These are phyloP conservation scores for Agrotis segetum DNA, from an alignment of 2,888 invertebrate genomes.

Conservation along the genomic window DNA sequence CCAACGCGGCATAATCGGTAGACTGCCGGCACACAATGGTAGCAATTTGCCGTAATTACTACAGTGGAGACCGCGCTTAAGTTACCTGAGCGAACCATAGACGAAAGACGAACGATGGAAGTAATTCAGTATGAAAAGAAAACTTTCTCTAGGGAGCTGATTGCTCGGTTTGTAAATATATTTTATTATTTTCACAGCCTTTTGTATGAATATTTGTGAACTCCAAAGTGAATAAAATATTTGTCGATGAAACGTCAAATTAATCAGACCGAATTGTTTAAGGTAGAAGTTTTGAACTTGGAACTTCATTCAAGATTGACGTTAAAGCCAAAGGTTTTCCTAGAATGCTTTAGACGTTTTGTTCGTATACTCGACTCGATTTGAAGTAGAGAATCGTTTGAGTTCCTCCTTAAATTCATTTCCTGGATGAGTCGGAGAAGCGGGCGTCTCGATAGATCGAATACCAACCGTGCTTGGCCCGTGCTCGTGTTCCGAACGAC, in stretches of 20 bases:
- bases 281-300: constrained; percentile 12
- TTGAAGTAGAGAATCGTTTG: constrained; percentile 53
- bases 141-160: constrained; percentile 58
- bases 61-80: constrained; percentile 67
- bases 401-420: constrained; percentile 74
- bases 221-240: constrained; percentile 11
- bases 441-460: constrained; percentile 63
- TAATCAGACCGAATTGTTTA: constrained; percentile 18
- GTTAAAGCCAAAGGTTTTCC: constrained; percentile 42
- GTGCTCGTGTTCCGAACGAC: constrained; percentile 32
- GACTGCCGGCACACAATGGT: constrained; percentile 78
- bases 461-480: constrained; percentile 55
- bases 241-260: background rate
- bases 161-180: constrained; percentile 54
- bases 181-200: constrained; percentile 17
- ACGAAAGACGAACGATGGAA: constrained; percentile 46
- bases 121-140: constrained; percentile 54
- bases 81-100: constrained; percentile 63
- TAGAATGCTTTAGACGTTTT: constrained; percentile 41
- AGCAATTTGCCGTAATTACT: constrained; percentile 85
- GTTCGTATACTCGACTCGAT: constrained; percentile 52
- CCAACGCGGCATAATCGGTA: constrained; percentile 60
- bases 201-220: constrained; percentile 19
- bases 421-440: constrained; percentile 67
- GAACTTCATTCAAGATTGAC: constrained; percentile 17